phyloP scores from a whole-genome alignment of 2,797 vertebrate genomes.

The Esox lucius region DNA sequence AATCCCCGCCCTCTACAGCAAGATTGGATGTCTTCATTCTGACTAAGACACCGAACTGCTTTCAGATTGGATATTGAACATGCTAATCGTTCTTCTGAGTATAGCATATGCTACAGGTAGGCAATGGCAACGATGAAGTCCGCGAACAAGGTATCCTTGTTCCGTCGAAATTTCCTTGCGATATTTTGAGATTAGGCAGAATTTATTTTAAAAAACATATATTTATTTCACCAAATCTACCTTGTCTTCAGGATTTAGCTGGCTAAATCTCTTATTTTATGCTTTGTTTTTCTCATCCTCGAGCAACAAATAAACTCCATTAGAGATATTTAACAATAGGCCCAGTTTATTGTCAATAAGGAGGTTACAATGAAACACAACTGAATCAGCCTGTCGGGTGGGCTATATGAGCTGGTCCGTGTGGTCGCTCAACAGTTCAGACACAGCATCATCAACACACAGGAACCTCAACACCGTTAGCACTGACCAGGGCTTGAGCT shows the following conservation, averaged over 20 bases:
- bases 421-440: constrained; percentile 52
- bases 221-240: not conserved
- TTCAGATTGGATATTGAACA: constrained; percentile 30
- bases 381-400: not conserved
- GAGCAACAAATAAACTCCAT: not conserved
- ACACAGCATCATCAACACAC: constrained; percentile 67
- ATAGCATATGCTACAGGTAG: not conserved
- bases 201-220: not conserved
- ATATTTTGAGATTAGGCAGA: constrained; percentile 17
- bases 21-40: constrained; percentile 51
- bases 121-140: not conserved
- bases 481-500: constrained; percentile 10
- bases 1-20: constrained; percentile 24
- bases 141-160: too few species aligned
- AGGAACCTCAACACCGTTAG: constrained; percentile 37
- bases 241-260: not conserved
- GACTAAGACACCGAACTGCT: not conserved
- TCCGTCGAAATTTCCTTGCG: not conserved
- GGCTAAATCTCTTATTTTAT: not conserved
- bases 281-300: not conserved
- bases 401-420: not conserved
- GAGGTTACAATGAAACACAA: not conserved
- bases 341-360: not conserved
- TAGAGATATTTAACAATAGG: not conserved
- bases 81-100: constrained; percentile 24